Conservation (phyloP, 2,797 vertebrate genomes). For the Myotis pilosus region DNA sequence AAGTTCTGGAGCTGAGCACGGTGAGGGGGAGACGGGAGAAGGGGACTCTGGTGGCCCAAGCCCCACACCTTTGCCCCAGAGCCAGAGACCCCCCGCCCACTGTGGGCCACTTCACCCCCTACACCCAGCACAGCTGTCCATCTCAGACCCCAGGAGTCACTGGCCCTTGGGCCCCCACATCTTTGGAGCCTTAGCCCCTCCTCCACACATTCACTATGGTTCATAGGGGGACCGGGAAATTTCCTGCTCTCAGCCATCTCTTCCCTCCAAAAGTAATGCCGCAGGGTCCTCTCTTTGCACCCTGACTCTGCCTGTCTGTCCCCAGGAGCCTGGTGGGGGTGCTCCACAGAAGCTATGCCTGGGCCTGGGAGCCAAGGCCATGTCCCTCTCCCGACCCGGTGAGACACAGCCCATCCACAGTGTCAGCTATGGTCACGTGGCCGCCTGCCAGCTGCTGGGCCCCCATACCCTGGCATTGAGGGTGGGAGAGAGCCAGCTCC, state of each 20-base stretch:
- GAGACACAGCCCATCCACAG: constrained; percentile 92
- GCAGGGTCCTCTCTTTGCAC: not conserved
- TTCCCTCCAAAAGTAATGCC: not conserved
- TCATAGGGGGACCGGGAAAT: not conserved
- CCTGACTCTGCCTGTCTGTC: not conserved
- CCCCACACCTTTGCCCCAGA: constrained; percentile 56
- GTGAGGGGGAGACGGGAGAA: constrained; percentile 78
- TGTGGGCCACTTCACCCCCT: not conserved
- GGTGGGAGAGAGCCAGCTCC: constrained; percentile 90
- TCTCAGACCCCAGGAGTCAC: not conserved
- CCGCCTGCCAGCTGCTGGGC: constrained; percentile 91
- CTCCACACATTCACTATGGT: not conserved
- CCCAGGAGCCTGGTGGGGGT: constrained; percentile 88
- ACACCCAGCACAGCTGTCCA: not conserved
- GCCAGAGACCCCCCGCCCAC: constrained; percentile 7
- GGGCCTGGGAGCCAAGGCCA: constrained; percentile 90
- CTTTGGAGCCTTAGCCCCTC: not conserved
- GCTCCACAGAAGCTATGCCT: constrained; percentile 92
- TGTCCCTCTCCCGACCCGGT: constrained; percentile 92
- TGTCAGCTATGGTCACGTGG: constrained; percentile 92
- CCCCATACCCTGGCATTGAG: constrained; percentile 93
- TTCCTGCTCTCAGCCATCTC: not conserved
- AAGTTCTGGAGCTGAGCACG: constrained; percentile 85
- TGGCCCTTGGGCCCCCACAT: not conserved
- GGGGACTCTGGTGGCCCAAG: constrained; percentile 69